Base-by-base conservation (phyloP, 2,113 vertebrate species). In the Ranitomeya imitator region DNA sequence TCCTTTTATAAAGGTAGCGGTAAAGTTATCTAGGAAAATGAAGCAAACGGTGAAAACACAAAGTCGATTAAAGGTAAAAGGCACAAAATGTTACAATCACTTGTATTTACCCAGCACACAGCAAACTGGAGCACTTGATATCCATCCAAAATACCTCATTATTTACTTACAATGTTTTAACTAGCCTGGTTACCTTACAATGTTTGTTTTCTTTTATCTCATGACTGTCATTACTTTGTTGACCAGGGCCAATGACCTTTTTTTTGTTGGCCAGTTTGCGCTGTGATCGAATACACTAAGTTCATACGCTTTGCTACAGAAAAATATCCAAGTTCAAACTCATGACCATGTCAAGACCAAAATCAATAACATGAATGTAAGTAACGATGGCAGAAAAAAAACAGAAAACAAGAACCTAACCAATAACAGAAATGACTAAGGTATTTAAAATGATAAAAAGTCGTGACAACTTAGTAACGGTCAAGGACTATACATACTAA, bases 141-240 rank as follows among this genome's bases (percentile, higher is more conserved):
- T 69, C 82, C 79, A 90, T 89, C 90, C 91, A 59, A 91, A 85
- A 31, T 78, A 69, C 31, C 55, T 1, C n/a, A 79, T 54, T 79
- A 63, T 63, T 92, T 91, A 90, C 90, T 84, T 88, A 89, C 79
- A 81, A 31, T 60, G 89, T 90, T 91, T 88, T 19, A 85, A 88
- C 1, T 45, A 1, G 0, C 45, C 12, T 26, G 51, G 7, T 63
- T 23, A 18, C 1, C 1, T 37, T 0, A 5, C 76, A 88, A 79
- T 10, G 4, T 82, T 90, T 89, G 8, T 51, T 85, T 92, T 65
- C 84, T 79, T 82, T 90, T 89, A 9, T 52, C 79, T 91, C 61
- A 84, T 85, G 61, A 85, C 67, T 88, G 76, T 61, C 21, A 74
- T 0, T 87, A 79, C 59, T 86, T 85, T 85, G 84, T 21, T 89